A percentile compares a stretch with the other conserved stretches of the same genome.
phyloP scores from a whole-genome alignment of 2,113 vertebrate species.

The Bubo blakistoni region DNA sequence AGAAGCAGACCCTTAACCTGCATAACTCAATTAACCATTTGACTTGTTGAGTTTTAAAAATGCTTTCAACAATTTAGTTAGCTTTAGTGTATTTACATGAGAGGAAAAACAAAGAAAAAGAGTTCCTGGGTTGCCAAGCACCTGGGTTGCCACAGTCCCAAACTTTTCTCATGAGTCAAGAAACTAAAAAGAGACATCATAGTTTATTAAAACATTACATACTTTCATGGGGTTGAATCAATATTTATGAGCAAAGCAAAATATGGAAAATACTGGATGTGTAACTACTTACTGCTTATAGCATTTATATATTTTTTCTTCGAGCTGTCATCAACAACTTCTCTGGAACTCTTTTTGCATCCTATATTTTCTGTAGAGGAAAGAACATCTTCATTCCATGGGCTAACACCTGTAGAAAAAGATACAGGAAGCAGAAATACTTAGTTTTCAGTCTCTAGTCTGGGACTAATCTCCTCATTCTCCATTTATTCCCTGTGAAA shows the following conservation, averaged over 20 bases:
- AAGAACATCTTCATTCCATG: neutral
- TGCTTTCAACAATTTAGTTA: neutral
- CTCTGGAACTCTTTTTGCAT: neutral
- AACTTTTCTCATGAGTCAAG: neutral
- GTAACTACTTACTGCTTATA: neutral
- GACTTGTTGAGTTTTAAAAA: neutral
- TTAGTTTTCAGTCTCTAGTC: neutral
- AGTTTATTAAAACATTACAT: neutral
- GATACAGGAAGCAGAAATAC: neutral
- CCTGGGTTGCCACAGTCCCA: neutral
- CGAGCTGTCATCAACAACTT: neutral
- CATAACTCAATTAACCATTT: neutral
- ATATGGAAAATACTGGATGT: neutral
- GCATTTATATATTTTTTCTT: neutral
- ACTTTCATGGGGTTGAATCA: neutral
- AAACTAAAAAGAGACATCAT: neutral
- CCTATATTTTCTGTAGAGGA: neutral
- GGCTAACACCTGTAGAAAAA: neutral
- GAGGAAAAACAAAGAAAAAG: neutral
- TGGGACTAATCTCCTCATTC: neutral
- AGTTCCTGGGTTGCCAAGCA: neutral
- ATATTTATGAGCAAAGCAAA: neutral
- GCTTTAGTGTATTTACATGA: neutral
- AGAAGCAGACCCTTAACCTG: neutral
- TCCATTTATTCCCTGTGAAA: neutral